These are phyloP conservation scores for Puntigrus tetrazona DNA, from an alignment of 2,113 vertebrate species.

Conservation along the genomic window DNA sequence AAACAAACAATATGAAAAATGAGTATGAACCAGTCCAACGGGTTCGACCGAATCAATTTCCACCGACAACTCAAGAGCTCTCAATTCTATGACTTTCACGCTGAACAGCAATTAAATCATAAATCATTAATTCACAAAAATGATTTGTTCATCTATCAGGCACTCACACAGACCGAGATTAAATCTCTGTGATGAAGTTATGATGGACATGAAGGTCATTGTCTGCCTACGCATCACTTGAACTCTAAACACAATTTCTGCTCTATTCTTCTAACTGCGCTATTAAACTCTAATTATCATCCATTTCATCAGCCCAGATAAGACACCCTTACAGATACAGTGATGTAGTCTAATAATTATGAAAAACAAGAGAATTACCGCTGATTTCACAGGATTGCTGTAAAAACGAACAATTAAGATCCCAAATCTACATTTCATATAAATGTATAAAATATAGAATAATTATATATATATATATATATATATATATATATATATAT, in stretches of 20 bases:
- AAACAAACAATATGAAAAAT: not conserved
- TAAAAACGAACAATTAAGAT: not conserved
- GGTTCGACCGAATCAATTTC: not conserved
- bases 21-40: not conserved
- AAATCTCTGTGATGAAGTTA: constrained; percentile 23
- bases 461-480: too few species aligned
- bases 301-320: constrained; percentile 51
- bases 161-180: not conserved
- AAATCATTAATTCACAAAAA: not conserved
- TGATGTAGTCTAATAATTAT: constrained; percentile 5
- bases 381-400: constrained; percentile 1
- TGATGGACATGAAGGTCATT: not conserved
- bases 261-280: constrained; percentile 36
- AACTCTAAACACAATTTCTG: constrained; percentile 38
- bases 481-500: too few species aligned
- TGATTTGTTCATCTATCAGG: not conserved
- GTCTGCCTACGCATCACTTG: constrained; percentile 8
- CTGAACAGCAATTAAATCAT: not conserved
- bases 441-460: too few species aligned
- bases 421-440: too few species aligned
- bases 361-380: not conserved
- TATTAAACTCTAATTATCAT: constrained; percentile 40
- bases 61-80: not conserved
- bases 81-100: not conserved
- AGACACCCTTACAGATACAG: constrained; percentile 28